Percentiles rank a stretch among this genome's conserved stretches.
Evolutionary conservation across 2,113 vertebrate species (phyloP).

Genomic region (Brachyistius frenatus): DNA sequence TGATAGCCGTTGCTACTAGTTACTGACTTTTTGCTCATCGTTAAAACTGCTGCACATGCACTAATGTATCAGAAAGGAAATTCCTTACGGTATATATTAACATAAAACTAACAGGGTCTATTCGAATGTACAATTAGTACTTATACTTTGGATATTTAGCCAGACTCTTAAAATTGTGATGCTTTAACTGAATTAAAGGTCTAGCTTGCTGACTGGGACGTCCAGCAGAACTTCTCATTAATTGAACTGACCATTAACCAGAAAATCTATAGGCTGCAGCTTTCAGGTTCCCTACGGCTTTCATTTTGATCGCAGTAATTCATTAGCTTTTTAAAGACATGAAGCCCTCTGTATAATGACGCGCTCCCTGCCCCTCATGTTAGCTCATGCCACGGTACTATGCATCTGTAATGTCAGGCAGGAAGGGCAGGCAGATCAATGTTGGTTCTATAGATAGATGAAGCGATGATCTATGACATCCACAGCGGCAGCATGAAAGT

Average conservation of each 20-base stretch:
- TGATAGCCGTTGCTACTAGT: neutral
- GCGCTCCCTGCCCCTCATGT: slow-evolving; percentile 51
- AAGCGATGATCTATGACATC: slow-evolving; percentile 77
- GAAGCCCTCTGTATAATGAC: slow-evolving; percentile 61
- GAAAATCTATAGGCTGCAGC: slow-evolving; percentile 51
- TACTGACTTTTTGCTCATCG: neutral
- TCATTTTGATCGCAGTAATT: slow-evolving; percentile 70
- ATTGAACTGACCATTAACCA: slow-evolving; percentile 60
- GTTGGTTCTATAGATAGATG: slow-evolving; percentile 79
- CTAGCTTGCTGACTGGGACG: neutral
- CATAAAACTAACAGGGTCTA: neutral
- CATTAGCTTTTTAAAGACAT: slow-evolving; percentile 70
- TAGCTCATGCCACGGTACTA: slow-evolving; percentile 35
- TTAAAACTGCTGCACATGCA: neutral
- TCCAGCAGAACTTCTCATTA: slow-evolving; percentile 34
- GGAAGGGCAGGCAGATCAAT: slow-evolving; percentile 77
- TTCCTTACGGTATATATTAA: neutral
- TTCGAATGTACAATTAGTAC: neutral
- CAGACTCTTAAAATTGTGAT: neutral
- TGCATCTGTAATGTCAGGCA: slow-evolving; percentile 72
- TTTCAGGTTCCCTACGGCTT: slow-evolving; percentile 57
- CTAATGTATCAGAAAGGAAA: neutral
- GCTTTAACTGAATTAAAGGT: neutral
- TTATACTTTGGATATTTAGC: neutral
- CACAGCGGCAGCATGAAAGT: slow-evolving; percentile 52